phyloP scores from a whole-genome alignment of 2,113 vertebrate species.

The Meles meles region DNA sequence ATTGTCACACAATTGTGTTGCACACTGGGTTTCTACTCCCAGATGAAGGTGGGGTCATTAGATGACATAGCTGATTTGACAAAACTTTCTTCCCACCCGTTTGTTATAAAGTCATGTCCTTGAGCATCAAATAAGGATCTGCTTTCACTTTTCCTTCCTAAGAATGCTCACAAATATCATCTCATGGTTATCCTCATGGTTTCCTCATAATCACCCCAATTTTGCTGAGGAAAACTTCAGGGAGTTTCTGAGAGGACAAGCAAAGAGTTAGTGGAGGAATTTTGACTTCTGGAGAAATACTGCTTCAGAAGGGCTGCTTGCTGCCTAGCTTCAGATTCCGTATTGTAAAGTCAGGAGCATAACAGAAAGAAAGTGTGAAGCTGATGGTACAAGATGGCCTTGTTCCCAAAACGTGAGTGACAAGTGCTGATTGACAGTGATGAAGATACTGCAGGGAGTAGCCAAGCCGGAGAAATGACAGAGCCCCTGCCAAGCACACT shows the following conservation, averaged over 20 bases:
- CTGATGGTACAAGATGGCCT: conserved; percentile 34
- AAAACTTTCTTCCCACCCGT: neutral
- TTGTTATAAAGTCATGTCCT: neutral
- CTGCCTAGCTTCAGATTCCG: neutral
- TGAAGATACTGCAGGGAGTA: conserved; percentile 38
- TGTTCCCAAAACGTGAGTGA: conserved; percentile 50
- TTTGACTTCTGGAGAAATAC: conserved; percentile 36
- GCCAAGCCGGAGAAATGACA: neutral
- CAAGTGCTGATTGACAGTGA: conserved; percentile 52
- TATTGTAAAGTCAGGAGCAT: neutral
- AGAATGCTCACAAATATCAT: neutral
- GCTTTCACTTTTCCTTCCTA: neutral
- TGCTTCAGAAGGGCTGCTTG: neutral
- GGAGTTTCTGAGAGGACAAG: neutral
- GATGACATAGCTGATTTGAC: neutral
- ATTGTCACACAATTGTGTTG: neutral
- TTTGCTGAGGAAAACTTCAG: neutral
- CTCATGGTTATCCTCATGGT: neutral
- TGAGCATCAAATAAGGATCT: neutral
- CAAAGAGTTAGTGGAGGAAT: neutral
- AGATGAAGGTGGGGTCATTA: neutral
- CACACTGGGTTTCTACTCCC: neutral
- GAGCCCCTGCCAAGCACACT: conserved; percentile 47
- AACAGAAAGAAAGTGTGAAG: neutral
- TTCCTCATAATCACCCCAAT: neutral